These are phyloP conservation scores for Cuniculus paca DNA, from an alignment of 2,797 vertebrate genomes.

Conservation along the genomic window DNA sequence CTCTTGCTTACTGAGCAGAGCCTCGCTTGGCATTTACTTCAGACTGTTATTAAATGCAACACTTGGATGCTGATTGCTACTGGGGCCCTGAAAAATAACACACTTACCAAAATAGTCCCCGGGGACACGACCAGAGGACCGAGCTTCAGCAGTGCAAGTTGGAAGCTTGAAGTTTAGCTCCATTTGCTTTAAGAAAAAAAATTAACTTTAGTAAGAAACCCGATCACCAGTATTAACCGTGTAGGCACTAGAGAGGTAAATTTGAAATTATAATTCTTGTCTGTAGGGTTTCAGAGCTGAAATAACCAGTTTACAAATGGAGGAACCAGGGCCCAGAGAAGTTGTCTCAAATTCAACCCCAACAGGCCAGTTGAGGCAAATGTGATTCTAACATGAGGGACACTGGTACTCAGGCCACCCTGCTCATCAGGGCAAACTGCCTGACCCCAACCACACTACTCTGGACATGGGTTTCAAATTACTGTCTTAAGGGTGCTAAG, in stretches of 20 bases:
- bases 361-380: background rate
- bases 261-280: background rate
- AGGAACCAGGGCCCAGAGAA: background rate
- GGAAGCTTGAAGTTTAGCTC: conserved; percentile 44
- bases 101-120: conserved; percentile 71
- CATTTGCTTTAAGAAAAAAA: conserved; percentile 49
- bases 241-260: background rate
- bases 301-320: background rate
- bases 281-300: background rate
- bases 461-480: background rate
- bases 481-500: background rate
- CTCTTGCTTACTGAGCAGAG: background rate
- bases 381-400: background rate
- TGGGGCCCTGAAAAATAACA: conserved; percentile 75
- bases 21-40: conserved; percentile 51
- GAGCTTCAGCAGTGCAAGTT: background rate
- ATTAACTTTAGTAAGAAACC: background rate
- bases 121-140: background rate
- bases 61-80: conserved; percentile 67
- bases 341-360: accelerated
- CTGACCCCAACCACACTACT: background rate
- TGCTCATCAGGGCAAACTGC: background rate
- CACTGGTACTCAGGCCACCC: background rate
- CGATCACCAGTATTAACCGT: background rate
- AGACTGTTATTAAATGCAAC: conserved; percentile 76